Conservation (phyloP, 1,140 invertebrate genomes). For the Bombus difficillimus region DNA sequence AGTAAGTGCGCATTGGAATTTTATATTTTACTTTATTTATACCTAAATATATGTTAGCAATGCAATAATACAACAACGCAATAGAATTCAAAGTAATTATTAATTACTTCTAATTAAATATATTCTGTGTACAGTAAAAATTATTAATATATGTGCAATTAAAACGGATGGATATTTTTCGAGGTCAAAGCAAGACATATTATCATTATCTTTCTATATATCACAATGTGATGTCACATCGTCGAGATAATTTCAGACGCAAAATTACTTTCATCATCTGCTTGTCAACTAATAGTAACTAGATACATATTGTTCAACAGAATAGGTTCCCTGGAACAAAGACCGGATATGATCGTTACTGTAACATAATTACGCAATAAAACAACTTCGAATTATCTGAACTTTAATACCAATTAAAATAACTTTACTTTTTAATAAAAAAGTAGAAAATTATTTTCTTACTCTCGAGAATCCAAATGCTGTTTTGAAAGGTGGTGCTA, state of each 20-base stretch:
- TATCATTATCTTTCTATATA: neutral
- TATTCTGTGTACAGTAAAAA: neutral
- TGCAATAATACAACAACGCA: neutral
- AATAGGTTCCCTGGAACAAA: neutral
- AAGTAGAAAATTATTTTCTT: neutral
- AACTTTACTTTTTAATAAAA: neutral
- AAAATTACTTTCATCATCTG: neutral
- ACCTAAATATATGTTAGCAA: neutral
- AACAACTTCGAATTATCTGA: neutral
- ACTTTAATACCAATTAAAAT: neutral
- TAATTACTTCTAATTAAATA: neutral
- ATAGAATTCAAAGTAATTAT: slow-evolving; percentile 1
- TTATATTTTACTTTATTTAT: neutral
- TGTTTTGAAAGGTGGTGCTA: neutral
- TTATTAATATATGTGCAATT: neutral
- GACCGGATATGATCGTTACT: neutral
- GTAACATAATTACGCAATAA: neutral
- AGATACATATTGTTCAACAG: neutral
- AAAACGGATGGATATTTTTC: neutral
- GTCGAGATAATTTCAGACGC: neutral
- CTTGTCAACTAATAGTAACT: no score
- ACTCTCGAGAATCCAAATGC: neutral
- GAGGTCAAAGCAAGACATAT: neutral
- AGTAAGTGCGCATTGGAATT: neutral
- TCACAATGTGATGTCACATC: neutral